Evolutionary conservation across 1,140 invertebrate genomes (phyloP).

Genomic region (Brachionus rubens): DNA sequence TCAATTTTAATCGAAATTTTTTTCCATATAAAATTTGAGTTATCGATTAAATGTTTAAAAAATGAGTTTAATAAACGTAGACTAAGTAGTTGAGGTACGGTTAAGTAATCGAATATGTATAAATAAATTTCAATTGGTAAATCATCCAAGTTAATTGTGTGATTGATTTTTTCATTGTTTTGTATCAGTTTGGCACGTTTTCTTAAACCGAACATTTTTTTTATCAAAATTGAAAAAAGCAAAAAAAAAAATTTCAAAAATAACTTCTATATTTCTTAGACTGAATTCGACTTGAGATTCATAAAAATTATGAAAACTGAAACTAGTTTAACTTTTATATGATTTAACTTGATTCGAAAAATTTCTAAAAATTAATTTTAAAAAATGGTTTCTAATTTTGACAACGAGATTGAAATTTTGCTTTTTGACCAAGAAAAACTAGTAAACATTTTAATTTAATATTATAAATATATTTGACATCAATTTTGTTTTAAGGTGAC

Average conservation of each 20-base stretch:
- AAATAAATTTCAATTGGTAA: conserved; percentile 26
- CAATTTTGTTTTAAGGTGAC: not conserved
- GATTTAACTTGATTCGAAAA: too few species aligned
- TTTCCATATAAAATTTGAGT: conserved; percentile 23
- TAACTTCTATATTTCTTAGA: not conserved
- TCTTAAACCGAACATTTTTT: conserved; percentile 37
- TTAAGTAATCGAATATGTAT: conserved; percentile 1
- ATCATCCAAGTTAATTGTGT: not conserved
- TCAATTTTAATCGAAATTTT: not conserved
- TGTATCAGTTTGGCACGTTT: conserved; percentile 28
- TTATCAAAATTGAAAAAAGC: too few species aligned
- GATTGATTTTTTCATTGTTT: not conserved
- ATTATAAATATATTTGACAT: not conserved
- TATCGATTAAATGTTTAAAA: conserved; percentile 26
- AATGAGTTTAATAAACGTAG: not conserved
- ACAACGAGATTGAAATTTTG: conserved; percentile 8
- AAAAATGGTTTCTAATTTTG: conserved; percentile 10
- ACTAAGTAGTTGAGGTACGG: not conserved
- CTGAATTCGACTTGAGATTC: too few species aligned
- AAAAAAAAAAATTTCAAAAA: not conserved
- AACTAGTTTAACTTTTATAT: too few species aligned
- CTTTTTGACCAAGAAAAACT: conserved; percentile 29
- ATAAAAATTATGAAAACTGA: too few species aligned
- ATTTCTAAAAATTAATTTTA: not conserved
- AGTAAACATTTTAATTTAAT: not conserved